Conservation (phyloP, 2,797 vertebrate species). For the Etheostoma perlongum region DNA sequence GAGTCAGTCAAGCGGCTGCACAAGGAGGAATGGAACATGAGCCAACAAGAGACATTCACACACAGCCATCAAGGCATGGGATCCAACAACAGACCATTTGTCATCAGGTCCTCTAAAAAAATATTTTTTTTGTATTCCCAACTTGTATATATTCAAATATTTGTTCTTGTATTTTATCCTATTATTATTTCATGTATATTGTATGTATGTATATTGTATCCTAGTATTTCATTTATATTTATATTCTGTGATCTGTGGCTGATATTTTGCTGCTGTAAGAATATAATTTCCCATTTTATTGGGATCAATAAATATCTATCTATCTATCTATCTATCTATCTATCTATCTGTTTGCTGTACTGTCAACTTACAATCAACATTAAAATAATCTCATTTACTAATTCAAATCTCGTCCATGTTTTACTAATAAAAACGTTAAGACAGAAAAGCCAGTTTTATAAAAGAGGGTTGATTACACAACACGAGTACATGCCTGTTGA, state of each 20-base stretch:
- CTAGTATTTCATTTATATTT: no score
- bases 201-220: no score
- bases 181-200: no score
- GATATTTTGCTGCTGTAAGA: no score
- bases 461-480: slow-evolving; percentile 81
- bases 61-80: slow-evolving; percentile 49
- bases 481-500: slow-evolving; percentile 78
- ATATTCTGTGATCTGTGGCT: no score
- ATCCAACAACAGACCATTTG: slow-evolving; percentile 32
- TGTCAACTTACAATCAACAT: background rate
- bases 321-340: no score
- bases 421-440: slow-evolving; percentile 12
- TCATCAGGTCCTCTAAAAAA: slow-evolving; percentile 34
- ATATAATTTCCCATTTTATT: no score
- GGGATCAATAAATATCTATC: no score
- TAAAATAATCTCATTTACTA: background rate
- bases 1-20: slow-evolving; percentile 14
- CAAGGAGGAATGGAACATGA: slow-evolving; percentile 40
- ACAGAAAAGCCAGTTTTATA: slow-evolving; percentile 42
- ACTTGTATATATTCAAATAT: no score
- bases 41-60: slow-evolving; percentile 61
- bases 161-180: no score
- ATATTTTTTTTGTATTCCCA: no score
- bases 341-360: background rate
- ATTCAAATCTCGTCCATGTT: slow-evolving; percentile 10